Conservation (phyloP, 2,888 invertebrate genomes). For the Caenorhabditis doughertyi region DNA sequence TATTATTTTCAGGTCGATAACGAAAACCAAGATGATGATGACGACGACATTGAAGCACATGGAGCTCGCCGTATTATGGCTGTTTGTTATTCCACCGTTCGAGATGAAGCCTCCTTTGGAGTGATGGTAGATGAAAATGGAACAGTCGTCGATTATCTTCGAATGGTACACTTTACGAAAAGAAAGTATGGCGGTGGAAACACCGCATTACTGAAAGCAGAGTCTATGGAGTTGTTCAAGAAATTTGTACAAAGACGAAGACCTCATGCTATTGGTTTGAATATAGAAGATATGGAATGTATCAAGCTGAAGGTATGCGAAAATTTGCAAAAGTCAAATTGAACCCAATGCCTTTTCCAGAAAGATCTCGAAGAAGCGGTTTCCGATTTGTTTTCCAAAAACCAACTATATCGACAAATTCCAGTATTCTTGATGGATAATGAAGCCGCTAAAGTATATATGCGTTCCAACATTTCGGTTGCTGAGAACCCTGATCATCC, state of each 20-base stretch:
- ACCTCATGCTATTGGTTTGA: slow-evolving; percentile 94
- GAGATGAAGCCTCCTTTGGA: slow-evolving; percentile 84
- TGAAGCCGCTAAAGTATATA: slow-evolving; percentile 93
- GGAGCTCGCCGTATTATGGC: slow-evolving; percentile 90
- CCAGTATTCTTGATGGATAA: slow-evolving; percentile 92
- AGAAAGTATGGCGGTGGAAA: slow-evolving; percentile 53
- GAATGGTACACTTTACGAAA: slow-evolving; percentile 91
- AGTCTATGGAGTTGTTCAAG: slow-evolving; percentile 76
- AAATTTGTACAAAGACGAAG: slow-evolving; percentile 91
- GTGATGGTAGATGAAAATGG: slow-evolving; percentile 92
- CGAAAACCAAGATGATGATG: slow-evolving; percentile 77
- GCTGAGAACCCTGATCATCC: slow-evolving; percentile 85
- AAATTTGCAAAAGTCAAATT: neutral
- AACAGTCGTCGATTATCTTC: slow-evolving; percentile 92
- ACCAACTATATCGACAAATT: slow-evolving; percentile 90
- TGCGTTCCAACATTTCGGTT: slow-evolving; percentile 88
- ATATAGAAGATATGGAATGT: slow-evolving; percentile 88
- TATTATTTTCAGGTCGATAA: slow-evolving; percentile 48
- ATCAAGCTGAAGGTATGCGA: slow-evolving; percentile 65
- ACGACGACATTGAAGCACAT: slow-evolving; percentile 64
- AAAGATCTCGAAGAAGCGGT: slow-evolving; percentile 73
- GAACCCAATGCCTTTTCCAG: slow-evolving; percentile 84
- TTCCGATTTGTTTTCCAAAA: slow-evolving; percentile 85
- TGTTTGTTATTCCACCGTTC: slow-evolving; percentile 87
- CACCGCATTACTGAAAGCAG: slow-evolving; percentile 69